Conservation (phyloP, 1,140 invertebrate genomes). For the Drosophila aff. region DNA sequence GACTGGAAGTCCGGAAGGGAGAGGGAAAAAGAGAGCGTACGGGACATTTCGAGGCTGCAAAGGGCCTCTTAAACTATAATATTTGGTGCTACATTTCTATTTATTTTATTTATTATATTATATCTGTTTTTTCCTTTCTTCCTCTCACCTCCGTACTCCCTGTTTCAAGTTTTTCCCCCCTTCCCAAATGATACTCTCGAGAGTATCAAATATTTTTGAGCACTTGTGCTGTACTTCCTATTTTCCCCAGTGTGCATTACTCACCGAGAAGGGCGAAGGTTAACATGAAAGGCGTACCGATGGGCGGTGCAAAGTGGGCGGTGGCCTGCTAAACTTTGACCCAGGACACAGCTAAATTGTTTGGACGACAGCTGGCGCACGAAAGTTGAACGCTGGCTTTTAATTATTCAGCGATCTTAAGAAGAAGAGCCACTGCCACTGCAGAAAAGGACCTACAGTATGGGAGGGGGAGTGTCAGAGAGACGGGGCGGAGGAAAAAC, state of each 20-base stretch:
- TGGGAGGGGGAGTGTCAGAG: conserved; percentile 1
- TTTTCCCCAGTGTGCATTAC: conserved; percentile 24
- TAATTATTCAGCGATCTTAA: conserved; percentile 78
- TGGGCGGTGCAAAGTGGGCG: background rate
- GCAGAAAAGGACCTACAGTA: background rate
- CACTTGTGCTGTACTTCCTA: background rate
- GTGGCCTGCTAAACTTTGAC: conserved; percentile 74
- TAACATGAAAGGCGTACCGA: conserved; percentile 4
- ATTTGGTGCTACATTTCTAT: too few relatives aligned
- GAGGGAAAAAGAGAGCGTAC: too few relatives aligned
- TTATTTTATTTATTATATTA: too few relatives aligned
- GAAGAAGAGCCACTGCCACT: conserved; percentile 11
- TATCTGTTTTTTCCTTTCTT: background rate
- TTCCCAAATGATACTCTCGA: background rate
- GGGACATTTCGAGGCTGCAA: too few relatives aligned
- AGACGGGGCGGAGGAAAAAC: conserved; percentile 8
- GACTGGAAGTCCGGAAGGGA: too few relatives aligned
- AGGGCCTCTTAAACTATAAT: too few relatives aligned
- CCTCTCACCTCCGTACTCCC: background rate
- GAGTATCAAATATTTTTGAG: background rate
- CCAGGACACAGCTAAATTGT: conserved; percentile 74
- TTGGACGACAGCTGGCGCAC: conserved; percentile 73
- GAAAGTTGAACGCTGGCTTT: conserved; percentile 69
- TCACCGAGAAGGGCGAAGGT: conserved; percentile 37
- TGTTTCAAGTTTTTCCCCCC: background rate